These are phyloP conservation scores for Ornithorhynchus anatinus DNA, from an alignment of 2,113 vertebrate species.

Conservation along the genomic window DNA sequence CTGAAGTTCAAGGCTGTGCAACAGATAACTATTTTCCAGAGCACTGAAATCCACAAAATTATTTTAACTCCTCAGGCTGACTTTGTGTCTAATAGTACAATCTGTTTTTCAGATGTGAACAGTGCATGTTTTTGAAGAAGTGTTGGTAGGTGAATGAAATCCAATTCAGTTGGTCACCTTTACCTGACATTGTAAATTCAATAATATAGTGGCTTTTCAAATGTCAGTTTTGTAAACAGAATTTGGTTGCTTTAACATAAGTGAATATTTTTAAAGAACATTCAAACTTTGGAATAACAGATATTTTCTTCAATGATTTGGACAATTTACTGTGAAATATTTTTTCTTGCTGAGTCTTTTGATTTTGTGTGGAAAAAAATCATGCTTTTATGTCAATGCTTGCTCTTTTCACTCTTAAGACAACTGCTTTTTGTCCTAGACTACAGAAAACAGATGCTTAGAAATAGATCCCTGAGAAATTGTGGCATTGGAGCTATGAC, in stretches of 20 bases:
- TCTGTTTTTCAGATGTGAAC: neutral
- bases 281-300: conserved; percentile 46
- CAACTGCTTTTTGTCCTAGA: conserved; percentile 20
- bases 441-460: conserved; percentile 28
- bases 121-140: conserved; percentile 10
- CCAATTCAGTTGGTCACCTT: conserved; percentile 35
- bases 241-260: conserved; percentile 35
- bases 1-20: neutral
- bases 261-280: conserved; percentile 38
- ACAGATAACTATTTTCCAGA: neutral
- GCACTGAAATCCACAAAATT: neutral
- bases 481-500: too few species aligned
- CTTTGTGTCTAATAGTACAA: conserved; percentile 16
- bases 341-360: conserved; percentile 38
- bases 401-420: conserved; percentile 35
- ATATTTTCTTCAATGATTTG: conserved; percentile 58
- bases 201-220: conserved; percentile 38
- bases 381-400: conserved; percentile 23
- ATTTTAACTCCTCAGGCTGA: neutral
- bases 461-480: too few species aligned
- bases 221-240: conserved; percentile 43
- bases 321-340: conserved; percentile 28
- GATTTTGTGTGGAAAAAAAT: conserved; percentile 35
- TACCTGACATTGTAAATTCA: conserved; percentile 34
- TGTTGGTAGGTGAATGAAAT: neutral